Evolutionary conservation across 2,888 invertebrate species (phyloP), one percentile per base, ranked within the genome.

Genomic region (Lasius platythorax): DNA sequence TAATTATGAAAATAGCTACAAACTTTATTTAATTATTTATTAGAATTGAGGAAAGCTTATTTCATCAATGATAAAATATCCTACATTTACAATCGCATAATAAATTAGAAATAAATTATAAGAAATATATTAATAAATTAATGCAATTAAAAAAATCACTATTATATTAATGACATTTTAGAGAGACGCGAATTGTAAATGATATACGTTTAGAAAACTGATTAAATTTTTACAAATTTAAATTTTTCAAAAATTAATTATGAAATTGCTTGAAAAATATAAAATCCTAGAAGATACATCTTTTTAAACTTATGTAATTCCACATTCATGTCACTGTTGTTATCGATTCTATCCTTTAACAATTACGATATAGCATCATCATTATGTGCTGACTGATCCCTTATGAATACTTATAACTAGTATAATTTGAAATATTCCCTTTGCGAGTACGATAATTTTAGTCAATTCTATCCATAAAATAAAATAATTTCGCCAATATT

Each of bases 361-460:
- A 33, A 28, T 53, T 40, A 28, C 12, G 12, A 76, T n/a, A 61
- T 12, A 33, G 3, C 15, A 63, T 53, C 37, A 28, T 67, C 9
- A 56, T 5, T 5, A 37, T 66, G 53, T 67, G 18, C 1, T 15
- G 53, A 66, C n/a, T 76, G 4, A 0, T n/a, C 18, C 9, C 30
- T 15, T 50, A 68, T n/a, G 50, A 66, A 37, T 68, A 66, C 66
- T 66, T 75, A 50, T 5, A 76, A 8, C 8, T 58, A 58, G 18
- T 46, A 33, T 75, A 53, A 53, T 76, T 76, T 46, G 15, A n/a
- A 30, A 76, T 37, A 74, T 63, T n/a, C 11, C 28, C 18, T 73
- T 73, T 33, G 50, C n/a, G 6, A 15, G 6, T 46, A 46, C 15
- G 11, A 66, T 66, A 53, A 53, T 12, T 53, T 53, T 50, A 53